Conservation (phyloP, 1,140 invertebrate species). For the Drosophila orosa region DNA sequence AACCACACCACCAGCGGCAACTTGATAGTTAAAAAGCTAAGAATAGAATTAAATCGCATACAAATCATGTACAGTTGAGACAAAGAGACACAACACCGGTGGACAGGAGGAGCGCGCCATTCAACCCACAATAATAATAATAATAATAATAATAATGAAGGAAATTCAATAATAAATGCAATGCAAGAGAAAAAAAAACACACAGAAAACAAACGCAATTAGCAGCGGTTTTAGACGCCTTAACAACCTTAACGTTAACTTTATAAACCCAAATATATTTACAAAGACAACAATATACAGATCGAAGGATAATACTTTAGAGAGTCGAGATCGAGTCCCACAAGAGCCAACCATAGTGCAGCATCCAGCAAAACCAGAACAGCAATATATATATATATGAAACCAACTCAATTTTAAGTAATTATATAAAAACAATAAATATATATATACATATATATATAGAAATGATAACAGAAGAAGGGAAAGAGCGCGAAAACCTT, state of each 20-base stretch:
- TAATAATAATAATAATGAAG: conserved; percentile 7
- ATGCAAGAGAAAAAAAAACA: conserved; percentile 35
- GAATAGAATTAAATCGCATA: conserved; percentile 68
- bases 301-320: conserved; percentile 22
- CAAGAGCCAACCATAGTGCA: conserved; percentile 45
- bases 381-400: conserved; percentile 48
- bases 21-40: conserved; percentile 66
- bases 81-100: not conserved
- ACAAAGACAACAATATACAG: conserved; percentile 6
- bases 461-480: conserved; percentile 26
- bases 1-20: conserved; percentile 32
- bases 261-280: conserved; percentile 24
- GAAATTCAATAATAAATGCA: conserved; percentile 50
- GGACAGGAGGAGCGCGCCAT: conserved; percentile 16
- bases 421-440: conserved; percentile 48
- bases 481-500: conserved; percentile 19
- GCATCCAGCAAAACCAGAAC: conserved; percentile 16
- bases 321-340: too few relatives aligned
- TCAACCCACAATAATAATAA: conserved; percentile 18
- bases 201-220: conserved; percentile 56
- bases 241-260: conserved; percentile 48
- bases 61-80: conserved; percentile 69
- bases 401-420: conserved; percentile 55
- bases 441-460: conserved; percentile 44
- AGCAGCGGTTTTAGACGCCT: conserved; percentile 74